A percentile compares a stretch with the other conserved stretches of the same genome.
phyloP scores from a whole-genome alignment of 37 sponge, comb jelly and placozoan genomes.

The Crambe crambe region DNA sequence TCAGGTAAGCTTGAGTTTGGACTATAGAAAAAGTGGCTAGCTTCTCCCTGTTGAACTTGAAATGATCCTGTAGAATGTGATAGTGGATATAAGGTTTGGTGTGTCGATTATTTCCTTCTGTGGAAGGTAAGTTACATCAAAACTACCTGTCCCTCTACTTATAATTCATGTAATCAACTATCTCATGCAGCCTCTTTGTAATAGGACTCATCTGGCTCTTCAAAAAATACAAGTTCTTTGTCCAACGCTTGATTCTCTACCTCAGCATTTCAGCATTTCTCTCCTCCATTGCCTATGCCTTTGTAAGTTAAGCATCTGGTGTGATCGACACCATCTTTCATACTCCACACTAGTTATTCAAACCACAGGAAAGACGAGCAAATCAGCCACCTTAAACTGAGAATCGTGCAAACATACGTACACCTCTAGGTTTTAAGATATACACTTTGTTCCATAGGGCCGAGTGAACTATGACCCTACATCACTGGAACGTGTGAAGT shows the following conservation, averaged over 20 bases:
- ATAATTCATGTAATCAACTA: no score
- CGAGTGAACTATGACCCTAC: slow-evolving; percentile 29
- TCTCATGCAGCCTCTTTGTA: slow-evolving; percentile 41
- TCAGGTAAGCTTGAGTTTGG: no score
- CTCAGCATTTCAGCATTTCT: slow-evolving; percentile 54
- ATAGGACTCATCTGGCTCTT: slow-evolving; percentile 58
- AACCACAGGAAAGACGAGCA: no score
- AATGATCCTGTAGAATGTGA: slow-evolving; percentile 16
- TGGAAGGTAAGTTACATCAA: slow-evolving; percentile 26
- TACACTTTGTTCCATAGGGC: slow-evolving; percentile 3
- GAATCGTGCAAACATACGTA: no score
- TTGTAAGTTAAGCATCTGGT: slow-evolving; percentile 30
- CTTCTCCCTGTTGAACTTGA: no score
- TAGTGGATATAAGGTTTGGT: slow-evolving; percentile 31
- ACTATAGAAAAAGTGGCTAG: no score
- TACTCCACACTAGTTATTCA: no score
- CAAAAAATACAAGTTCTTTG: slow-evolving; percentile 58
- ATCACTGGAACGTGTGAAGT: neutral
- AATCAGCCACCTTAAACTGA: no score
- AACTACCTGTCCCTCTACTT: neutral
- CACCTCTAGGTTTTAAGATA: neutral
- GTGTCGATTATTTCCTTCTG: slow-evolving; percentile 29
- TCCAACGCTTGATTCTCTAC: slow-evolving; percentile 68
- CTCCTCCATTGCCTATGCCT: slow-evolving; percentile 67
- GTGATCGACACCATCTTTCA: neutral